Evolutionary conservation across 1,140 invertebrate species (phyloP), one percentile per base, ranked within the genome.

Genomic region (Anoplolepis gracilipes): DNA sequence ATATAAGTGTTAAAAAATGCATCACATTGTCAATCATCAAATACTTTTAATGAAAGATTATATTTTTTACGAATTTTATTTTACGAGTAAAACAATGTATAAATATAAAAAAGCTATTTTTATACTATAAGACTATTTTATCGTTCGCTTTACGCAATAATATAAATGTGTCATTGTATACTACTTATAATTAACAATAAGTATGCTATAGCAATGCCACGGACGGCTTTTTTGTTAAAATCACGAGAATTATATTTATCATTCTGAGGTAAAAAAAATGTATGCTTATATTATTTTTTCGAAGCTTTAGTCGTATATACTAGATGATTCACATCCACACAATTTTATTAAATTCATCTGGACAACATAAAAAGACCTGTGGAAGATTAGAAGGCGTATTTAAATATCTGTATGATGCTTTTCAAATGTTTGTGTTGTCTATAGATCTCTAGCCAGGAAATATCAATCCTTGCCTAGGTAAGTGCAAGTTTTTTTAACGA

Each of bases 221-320:
- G 85, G 85, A 87, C 75, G 75, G 85, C 28, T 46, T 76, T 75
- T 39, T 30, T 22, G n/a, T 77, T 3, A 57, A 59, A 28, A 13
- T 73, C 28, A 28, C 28, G 57, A 79, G 57, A 79, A n/a, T 61
- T 62, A 77, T 28, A 42, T 62, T 42, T 76, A 76, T 76, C 22
- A 28, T 61, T 10, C 25, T 77, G 57, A 77, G 57, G 8, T 61
- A 28, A 62, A 28, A 16, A 55, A 6, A n/a, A n/a, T n/a, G n/a
- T n/a, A n/a, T n/a, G n/a, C n/a, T n/a, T n/a, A n/a, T 30, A 19
- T 16, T 36, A 67, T 73, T 33, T 22, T 33, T 55, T 73, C 11
- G 2, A 19, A 55, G n/a, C 11, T 73, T 72, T 49, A n/a, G 16
- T n/a, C 30, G 36, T 30, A 1, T 49, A 8, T 49, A 49, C n/a